Conservation (phyloP, 2,113 vertebrate genomes). For the Ceyx cyanopectus region DNA sequence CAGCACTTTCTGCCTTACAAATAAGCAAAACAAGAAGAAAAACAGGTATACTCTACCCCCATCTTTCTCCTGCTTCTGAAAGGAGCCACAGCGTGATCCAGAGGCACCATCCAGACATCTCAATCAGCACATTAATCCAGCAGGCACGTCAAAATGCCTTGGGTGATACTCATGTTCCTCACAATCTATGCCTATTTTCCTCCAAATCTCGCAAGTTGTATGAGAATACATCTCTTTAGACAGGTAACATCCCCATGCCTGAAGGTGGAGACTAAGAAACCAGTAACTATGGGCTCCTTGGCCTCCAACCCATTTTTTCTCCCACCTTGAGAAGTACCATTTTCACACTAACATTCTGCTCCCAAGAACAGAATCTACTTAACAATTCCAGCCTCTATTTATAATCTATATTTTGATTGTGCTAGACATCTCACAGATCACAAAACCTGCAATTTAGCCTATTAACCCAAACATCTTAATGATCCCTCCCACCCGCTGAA, state of each 20-base stretch:
- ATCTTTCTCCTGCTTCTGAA: background rate
- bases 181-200: background rate
- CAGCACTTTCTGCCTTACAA: background rate
- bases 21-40: background rate
- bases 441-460: slow-evolving; percentile 23
- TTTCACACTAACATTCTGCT: background rate
- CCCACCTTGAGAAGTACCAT: background rate
- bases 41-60: background rate
- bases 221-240: background rate
- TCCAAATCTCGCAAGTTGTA: background rate
- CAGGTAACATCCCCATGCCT: background rate
- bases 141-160: background rate
- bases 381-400: background rate
- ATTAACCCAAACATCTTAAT: slow-evolving; percentile 18
- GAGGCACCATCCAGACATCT: background rate
- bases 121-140: background rate
- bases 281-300: background rate
- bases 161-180: background rate
- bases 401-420: background rate
- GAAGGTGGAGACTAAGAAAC: background rate
- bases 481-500: background rate
- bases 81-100: background rate
- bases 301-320: background rate
- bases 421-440: background rate
- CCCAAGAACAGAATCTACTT: background rate